Evolutionary conservation across 1,140 invertebrate species (phyloP), one percentile per base, ranked within the genome.

Genomic region (Mercenaria mercenaria): DNA sequence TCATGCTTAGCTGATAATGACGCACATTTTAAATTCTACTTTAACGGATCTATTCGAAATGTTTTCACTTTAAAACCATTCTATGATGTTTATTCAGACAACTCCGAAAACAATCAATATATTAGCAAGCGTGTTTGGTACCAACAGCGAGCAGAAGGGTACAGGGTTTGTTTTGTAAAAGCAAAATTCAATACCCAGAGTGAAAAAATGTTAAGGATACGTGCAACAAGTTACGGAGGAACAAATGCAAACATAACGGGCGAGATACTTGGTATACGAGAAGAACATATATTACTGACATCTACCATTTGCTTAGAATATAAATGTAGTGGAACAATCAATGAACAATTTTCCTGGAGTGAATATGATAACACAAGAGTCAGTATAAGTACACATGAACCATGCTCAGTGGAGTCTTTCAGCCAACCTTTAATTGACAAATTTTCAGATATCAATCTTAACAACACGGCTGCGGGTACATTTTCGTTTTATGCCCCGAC

Each of bases 241-340:
- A 82, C 32, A 0, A 43, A 82, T 32, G 0, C 0, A 29, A 52
- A 82, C 2, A 61, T 61, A 0, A 6, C 0, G 23, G 39, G 23
- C 8, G 15, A 0, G 0, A 37, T 64, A 10, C 41, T 64, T 41
- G 80, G 80, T 39, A 64, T 47, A 3, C 20, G 23, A 1, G 32
- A 82, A 20, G 18, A n/a, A 20, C 32, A 15, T 43, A 52, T 79
- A n/a, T 8, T 39, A 0, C 1, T 41, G 13, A 11, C 13, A 15
- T 41, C n/a, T 29, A 64, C 37, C 18, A 6, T 39, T 20, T 82
- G 80, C 50, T 26, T 82, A 0, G 80, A 82, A 26, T 82, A 82
- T 29, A 82, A 82, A 82, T 82, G 80, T 23, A 82, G 80, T 32
- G 80, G 80, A 64, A 61, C 23, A 18, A 39, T 64, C 18, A n/a